These are phyloP conservation scores for Pomacea canaliculata DNA, from an alignment of 2,888 invertebrate genomes.

Conservation along the genomic window DNA sequence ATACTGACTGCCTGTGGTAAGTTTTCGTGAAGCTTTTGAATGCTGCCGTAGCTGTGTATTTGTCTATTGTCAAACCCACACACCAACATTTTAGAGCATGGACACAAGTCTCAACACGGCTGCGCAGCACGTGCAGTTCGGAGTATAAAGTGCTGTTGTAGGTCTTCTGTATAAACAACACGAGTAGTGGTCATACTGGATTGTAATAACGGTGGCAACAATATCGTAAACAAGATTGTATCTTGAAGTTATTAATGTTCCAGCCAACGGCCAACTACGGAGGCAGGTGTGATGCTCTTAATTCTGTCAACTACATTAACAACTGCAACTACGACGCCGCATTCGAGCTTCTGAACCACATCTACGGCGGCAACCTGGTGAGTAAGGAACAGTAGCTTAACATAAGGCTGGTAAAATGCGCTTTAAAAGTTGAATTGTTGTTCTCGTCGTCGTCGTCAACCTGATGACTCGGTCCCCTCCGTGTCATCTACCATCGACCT, in stretches of 20 bases:
- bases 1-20: neutral
- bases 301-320: conserved; percentile 49
- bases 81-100: no score
- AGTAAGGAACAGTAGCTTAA: neutral
- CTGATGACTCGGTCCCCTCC: no score
- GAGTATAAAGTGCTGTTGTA: no score
- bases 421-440: no score
- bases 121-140: no score
- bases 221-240: neutral
- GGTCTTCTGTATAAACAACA: no score
- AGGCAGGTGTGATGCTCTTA: conserved; percentile 40
- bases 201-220: neutral
- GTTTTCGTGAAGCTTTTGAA: no score
- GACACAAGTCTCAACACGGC: no score
- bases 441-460: no score
- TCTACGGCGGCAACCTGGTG: conserved; percentile 45
- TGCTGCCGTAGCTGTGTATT: no score
- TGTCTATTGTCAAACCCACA: no score
- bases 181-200: neutral
- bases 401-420: neutral
- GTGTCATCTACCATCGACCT: no score
- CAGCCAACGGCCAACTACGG: conserved; percentile 58
- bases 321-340: conserved; percentile 62
- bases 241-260: neutral
- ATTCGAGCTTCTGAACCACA: conserved; percentile 54